phyloP scores from a whole-genome alignment of 2,888 invertebrate species.

The Steromphala cineraria region DNA sequence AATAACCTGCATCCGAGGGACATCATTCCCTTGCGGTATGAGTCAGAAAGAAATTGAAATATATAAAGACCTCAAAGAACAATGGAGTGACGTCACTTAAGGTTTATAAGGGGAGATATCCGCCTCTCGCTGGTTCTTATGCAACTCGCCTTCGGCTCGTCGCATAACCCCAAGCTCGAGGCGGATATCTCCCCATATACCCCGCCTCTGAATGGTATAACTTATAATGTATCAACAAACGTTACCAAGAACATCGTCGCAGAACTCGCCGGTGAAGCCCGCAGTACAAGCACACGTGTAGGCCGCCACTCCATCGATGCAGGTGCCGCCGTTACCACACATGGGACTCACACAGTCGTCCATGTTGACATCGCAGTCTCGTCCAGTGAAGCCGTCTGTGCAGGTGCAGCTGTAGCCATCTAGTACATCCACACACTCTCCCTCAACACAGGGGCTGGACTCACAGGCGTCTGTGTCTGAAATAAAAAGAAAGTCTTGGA shows the following conservation, averaged over 20 bases:
- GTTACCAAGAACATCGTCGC: slow-evolving; percentile 25
- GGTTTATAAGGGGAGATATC: too few relatives aligned
- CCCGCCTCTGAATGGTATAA: too few relatives aligned
- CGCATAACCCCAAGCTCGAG: too few relatives aligned
- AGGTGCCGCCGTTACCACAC: slow-evolving; percentile 30
- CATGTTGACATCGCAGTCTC: slow-evolving; percentile 29
- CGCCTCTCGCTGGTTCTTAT: too few relatives aligned
- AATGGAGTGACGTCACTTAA: too few relatives aligned
- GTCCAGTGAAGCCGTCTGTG: slow-evolving; percentile 24
- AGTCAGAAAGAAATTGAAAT: too few relatives aligned
- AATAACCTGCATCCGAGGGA: too few relatives aligned
- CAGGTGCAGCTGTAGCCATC: slow-evolving; percentile 24
- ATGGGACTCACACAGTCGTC: slow-evolving; percentile 30
- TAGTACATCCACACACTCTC: slow-evolving; percentile 16
- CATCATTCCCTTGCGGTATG: too few relatives aligned
- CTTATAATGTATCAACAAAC: too few relatives aligned
- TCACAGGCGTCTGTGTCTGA: slow-evolving; percentile 32
- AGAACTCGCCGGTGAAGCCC: slow-evolving; percentile 23
- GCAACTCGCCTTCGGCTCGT: too few relatives aligned
- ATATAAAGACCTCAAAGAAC: too few relatives aligned
- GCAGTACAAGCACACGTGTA: slow-evolving; percentile 31
- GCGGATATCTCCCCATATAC: too few relatives aligned
- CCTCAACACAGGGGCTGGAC: slow-evolving; percentile 23
- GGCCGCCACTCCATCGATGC: slow-evolving; percentile 22
- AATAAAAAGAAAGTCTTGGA: neutral